These are phyloP conservation scores for Neolamprologus variostigma DNA, from an alignment of 2,113 vertebrate species.

Conservation along the genomic window DNA sequence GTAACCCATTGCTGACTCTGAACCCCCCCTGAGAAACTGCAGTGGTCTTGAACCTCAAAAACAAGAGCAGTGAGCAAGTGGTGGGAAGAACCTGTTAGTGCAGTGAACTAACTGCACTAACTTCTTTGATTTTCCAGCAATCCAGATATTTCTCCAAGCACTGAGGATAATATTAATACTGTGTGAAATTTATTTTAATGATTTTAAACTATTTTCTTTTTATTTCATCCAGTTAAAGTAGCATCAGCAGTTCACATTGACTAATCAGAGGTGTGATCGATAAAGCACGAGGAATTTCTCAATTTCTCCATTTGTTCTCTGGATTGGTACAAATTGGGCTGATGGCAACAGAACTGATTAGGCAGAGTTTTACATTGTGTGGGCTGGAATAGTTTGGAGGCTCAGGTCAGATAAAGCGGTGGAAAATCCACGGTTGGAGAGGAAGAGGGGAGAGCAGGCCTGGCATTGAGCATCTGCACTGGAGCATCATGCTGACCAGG, in stretches of 20 bases:
- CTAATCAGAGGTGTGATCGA: neutral
- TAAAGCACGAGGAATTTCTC: slow-evolving; percentile 20
- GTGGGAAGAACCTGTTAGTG: neutral
- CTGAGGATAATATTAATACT: neutral
- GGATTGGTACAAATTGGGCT: slow-evolving; percentile 33
- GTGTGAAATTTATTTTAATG: neutral
- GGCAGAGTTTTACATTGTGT: slow-evolving; percentile 70
- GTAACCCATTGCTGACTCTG: neutral
- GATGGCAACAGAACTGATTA: slow-evolving; percentile 69
- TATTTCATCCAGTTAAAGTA: neutral
- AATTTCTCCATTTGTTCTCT: slow-evolving; percentile 7
- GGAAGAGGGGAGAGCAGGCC: slow-evolving; percentile 46
- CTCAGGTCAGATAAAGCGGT: slow-evolving; percentile 63
- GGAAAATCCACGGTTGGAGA: slow-evolving; percentile 66
- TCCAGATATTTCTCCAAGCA: neutral
- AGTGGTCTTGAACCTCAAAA: neutral
- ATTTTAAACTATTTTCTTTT: neutral
- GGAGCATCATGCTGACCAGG: slow-evolving; percentile 63
- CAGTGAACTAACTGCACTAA: neutral
- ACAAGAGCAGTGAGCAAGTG: neutral
- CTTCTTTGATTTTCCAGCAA: neutral
- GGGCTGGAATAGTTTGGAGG: slow-evolving; percentile 27
- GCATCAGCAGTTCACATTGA: neutral
- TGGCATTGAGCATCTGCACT: slow-evolving; percentile 62
- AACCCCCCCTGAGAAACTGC: neutral